Base-by-base conservation (phyloP, 2,888 invertebrate genomes). In the Ametastegia equiseti region DNA sequence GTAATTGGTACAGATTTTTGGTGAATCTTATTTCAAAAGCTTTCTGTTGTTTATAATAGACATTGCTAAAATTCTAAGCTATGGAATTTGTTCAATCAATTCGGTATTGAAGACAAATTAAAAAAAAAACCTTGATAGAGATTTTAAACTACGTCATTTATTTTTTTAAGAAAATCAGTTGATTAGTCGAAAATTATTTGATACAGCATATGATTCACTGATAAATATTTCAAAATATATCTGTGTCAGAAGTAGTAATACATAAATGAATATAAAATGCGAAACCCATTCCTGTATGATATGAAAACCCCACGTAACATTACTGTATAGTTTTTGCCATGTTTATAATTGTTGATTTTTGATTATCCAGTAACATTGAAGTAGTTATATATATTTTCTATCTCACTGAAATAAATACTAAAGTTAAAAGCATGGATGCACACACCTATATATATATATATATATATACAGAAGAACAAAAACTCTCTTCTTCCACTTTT, bases 361-460 rank as follows among this genome's bases (percentile, higher is more conserved):
- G 27, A 78, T 63, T 39, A 63, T 42, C 78, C 75, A 60, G 60
- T 78, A 78, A 78, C 63, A 78, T 42, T 78, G 30, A 60, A 78
- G 78, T 57, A 57, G 60, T 39, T 78, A 9, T 45, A 42, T 33
- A n/a, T 60, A 75, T 63, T 45, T 27, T 27, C 15, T 63, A 63
- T 78, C 23, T 60, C 30, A 78, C 77, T 45, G 13, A 15, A 42
- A 60, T n/a, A n/a, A 11, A 60, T 57, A 78, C 57, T 42, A 82
- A 82, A 47, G 82, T 87, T 82, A 83, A 84, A 83, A 86, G 86
- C 86, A 86, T 86, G 86, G 83, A 83, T 60, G 80, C 73, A 81
- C 85, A 86, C 84, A 84, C 84, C 84, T 85, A 85, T 86, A 85
- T 83, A 85, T 42, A 42, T 9, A 42, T 42, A 42, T 84, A 83